These are phyloP conservation scores for Lampris incognitus DNA, from an alignment of 2,113 vertebrate species.

Conservation along the genomic window DNA sequence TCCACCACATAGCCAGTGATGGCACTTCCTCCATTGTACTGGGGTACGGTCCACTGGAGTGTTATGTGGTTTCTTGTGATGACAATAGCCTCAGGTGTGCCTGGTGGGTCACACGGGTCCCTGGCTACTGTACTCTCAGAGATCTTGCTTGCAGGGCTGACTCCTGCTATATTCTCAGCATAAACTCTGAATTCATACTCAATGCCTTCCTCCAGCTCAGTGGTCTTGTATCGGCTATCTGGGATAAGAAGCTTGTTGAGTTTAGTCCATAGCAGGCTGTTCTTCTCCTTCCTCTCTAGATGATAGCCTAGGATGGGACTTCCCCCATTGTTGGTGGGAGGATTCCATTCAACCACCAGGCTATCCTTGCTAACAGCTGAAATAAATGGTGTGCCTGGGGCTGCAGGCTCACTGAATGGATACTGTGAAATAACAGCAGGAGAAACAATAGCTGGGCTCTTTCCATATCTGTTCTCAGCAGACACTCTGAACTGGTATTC, in stretches of 20 bases:
- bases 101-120: conserved; percentile 95
- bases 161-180: conserved; percentile 96
- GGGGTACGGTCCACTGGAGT: conserved; percentile 94
- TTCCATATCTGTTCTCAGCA: conserved; percentile 98
- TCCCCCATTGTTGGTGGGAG: conserved; percentile 93
- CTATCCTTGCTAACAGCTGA: conserved; percentile 88
- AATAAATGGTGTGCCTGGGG: conserved; percentile 89
- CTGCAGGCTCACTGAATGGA: conserved; percentile 93
- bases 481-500: conserved; percentile 98
- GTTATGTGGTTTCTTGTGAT: conserved; percentile 93
- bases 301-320: conserved; percentile 96
- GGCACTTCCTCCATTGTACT: conserved; percentile 93
- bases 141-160: conserved; percentile 91
- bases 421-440: conserved; percentile 92
- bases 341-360: conserved; percentile 94
- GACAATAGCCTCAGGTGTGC: conserved; percentile 93
- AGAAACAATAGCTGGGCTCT: conserved; percentile 90
- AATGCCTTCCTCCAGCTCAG: conserved; percentile 94
- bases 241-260: conserved; percentile 93
- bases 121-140: conserved; percentile 93
- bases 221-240: conserved; percentile 91
- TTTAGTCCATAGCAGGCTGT: conserved; percentile 95
- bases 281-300: conserved; percentile 95
- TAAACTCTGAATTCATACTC: conserved; percentile 98
- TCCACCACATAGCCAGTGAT: conserved; percentile 96